Conservation (phyloP, 1,140 invertebrate species). For the Meloidogyne floridensis region DNA sequence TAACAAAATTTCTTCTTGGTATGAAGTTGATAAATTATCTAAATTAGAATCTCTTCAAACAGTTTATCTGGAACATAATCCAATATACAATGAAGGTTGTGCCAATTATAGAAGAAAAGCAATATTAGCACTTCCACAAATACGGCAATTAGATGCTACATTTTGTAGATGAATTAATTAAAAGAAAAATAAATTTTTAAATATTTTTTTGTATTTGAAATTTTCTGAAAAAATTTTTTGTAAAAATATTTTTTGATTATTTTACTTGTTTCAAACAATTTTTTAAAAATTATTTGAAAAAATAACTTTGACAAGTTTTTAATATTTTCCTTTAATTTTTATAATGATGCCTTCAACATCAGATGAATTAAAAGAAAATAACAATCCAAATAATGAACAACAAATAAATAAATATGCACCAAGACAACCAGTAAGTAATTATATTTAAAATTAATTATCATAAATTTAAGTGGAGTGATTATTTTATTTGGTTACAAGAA, state of each 20-base stretch:
- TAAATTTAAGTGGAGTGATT: neutral
- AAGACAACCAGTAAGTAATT: neutral
- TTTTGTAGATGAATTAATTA: constrained; percentile 71
- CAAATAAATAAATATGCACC: neutral
- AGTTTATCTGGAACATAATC: constrained; percentile 91
- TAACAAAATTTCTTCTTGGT: constrained; percentile 85
- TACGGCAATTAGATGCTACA: constrained; percentile 92
- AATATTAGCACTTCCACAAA: constrained; percentile 80
- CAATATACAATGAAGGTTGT: constrained; percentile 76
- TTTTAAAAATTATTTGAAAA: too few species aligned
- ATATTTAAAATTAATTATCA: neutral
- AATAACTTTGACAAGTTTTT: neutral
- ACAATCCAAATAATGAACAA: neutral
- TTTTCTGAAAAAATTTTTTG: too few species aligned
- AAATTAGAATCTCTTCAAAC: constrained; percentile 79
- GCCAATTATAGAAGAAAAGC: constrained; percentile 87
- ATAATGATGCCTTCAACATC: neutral
- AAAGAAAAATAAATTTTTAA: too few species aligned
- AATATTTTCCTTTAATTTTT: neutral
- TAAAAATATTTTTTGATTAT: too few species aligned
- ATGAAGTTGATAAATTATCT: constrained; percentile 77
- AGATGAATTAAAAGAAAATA: neutral
- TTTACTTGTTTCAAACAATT: too few species aligned
- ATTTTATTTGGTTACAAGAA: constrained; percentile 1
- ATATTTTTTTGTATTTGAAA: too few species aligned